These are phyloP conservation scores for Trichomalopsis sarcophagae DNA, from an alignment of 1,140 invertebrate genomes.

Conservation along the genomic window DNA sequence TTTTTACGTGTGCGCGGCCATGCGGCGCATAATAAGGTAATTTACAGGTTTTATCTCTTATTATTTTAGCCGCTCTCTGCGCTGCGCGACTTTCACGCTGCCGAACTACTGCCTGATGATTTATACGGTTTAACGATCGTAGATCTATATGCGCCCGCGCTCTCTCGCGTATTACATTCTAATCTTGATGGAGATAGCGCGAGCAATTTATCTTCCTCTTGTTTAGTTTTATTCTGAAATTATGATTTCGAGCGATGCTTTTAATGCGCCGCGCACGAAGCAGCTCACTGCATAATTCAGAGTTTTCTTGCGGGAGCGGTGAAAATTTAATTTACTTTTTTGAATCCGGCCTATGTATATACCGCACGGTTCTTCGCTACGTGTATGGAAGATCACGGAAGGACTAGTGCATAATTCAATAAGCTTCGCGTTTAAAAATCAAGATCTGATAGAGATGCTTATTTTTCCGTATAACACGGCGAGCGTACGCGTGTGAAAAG, in stretches of 20 bases:
- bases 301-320: no score
- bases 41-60: slow-evolving; percentile 13
- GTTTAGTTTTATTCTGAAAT: slow-evolving; percentile 34
- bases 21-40: background rate
- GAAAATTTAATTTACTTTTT: no score
- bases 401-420: no score
- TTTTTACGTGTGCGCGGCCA: background rate
- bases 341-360: no score
- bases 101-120: background rate
- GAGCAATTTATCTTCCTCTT: slow-evolving; percentile 22
- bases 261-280: background rate
- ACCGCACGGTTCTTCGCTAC: no score
- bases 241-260: slow-evolving; percentile 6
- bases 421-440: background rate
- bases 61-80: background rate
- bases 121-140: slow-evolving; percentile 13
- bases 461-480: no score
- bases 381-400: no score
- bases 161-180: background rate
- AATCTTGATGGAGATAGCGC: slow-evolving; percentile 4
- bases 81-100: background rate
- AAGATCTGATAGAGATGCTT: background rate
- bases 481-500: background rate
- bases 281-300: background rate
- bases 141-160: background rate